A percentile compares a stretch with the other conserved stretches of the same genome.
Conservation (phyloP, 2,797 vertebrate genomes). For the Sebastes hubbsi region DNA sequence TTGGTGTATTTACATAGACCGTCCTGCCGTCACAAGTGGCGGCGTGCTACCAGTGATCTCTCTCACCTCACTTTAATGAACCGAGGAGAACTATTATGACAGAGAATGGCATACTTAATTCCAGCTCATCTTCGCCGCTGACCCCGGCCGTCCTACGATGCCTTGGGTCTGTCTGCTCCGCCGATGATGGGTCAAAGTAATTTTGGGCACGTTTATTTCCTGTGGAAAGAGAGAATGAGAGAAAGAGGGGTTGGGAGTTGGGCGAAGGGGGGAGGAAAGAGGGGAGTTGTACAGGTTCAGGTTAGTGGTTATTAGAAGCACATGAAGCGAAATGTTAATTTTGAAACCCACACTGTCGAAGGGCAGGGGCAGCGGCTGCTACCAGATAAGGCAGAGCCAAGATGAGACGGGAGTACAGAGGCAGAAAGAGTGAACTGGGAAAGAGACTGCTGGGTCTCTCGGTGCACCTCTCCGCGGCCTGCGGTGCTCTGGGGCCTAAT, state of each 20-base stretch:
- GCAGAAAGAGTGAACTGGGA: conserved; percentile 55
- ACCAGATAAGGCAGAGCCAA: conserved; percentile 86
- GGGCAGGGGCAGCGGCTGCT: conserved; percentile 84
- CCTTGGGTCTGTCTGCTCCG: conserved; percentile 93
- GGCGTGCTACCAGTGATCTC: conserved; percentile 87
- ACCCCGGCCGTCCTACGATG: conserved; percentile 87
- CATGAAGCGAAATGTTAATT: conserved; percentile 99
- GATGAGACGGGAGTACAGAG: conserved; percentile 73
- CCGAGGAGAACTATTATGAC: conserved; percentile 93
- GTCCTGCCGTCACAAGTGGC: conserved; percentile 72
- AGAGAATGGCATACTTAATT: conserved; percentile 99
- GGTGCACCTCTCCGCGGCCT: conserved; percentile 80
- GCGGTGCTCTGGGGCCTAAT: conserved; percentile 91
- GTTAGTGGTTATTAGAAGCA: conserved; percentile 99
- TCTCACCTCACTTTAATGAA: conserved; percentile 97
- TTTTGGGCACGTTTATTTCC: conserved; percentile 95
- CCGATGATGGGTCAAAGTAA: conserved; percentile 94
- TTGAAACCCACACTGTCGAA: conserved; percentile 91
- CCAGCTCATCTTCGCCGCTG: conserved; percentile 93
- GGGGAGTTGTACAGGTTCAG: conserved; percentile 72
- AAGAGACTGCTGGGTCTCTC: conserved; percentile 66
- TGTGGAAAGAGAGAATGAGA: conserved; percentile 86
- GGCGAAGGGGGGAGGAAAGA: conserved; percentile 3
- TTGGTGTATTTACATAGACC: conserved; percentile 85
- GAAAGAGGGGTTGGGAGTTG: conserved; percentile 48